Percentiles rank a stretch among this genome's conserved stretches.
These are phyloP conservation scores for Pammene fasciana DNA, from an alignment of 2,888 invertebrate species.

Conservation along the genomic window DNA sequence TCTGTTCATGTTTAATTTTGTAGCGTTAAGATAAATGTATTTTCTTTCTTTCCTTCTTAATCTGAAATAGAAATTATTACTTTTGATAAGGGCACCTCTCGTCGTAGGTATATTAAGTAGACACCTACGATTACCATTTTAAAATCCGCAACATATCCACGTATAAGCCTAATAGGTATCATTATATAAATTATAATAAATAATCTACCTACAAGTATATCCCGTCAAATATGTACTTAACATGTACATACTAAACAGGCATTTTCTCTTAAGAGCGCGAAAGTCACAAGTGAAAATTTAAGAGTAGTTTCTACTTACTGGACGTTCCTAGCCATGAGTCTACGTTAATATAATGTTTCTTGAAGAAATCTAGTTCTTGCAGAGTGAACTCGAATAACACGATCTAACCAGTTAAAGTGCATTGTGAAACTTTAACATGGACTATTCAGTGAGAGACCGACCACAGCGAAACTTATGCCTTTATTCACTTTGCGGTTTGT, in stretches of 20 bases:
- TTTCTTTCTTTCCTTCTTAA: no score
- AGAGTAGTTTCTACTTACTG: conserved; percentile 19
- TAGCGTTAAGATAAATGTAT: no score
- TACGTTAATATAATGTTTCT: conserved; percentile 20
- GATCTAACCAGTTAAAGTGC: conserved; percentile 12
- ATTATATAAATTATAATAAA: not conserved
- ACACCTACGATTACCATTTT: not conserved
- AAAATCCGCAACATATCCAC: not conserved
- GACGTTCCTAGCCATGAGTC: conserved; percentile 9
- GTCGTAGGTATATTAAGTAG: not conserved
- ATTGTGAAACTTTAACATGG: conserved; percentile 21
- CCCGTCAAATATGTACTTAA: conserved; percentile 20
- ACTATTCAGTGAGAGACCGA: not conserved
- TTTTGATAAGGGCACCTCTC: no score
- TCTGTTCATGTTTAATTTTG: no score
- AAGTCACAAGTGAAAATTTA: conserved; percentile 30
- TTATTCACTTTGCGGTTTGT: no score
- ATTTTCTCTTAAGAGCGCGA: conserved; percentile 24
- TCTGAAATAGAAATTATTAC: no score
- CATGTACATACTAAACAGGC: conserved; percentile 24
- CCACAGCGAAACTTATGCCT: not conserved
- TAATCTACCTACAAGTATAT: conserved; percentile 3
- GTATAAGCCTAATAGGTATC: not conserved
- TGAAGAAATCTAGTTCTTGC: conserved; percentile 24
- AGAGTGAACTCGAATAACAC: no score